Base-by-base conservation (phyloP, 2,888 invertebrate genomes). In the Phaonia tiefii region DNA sequence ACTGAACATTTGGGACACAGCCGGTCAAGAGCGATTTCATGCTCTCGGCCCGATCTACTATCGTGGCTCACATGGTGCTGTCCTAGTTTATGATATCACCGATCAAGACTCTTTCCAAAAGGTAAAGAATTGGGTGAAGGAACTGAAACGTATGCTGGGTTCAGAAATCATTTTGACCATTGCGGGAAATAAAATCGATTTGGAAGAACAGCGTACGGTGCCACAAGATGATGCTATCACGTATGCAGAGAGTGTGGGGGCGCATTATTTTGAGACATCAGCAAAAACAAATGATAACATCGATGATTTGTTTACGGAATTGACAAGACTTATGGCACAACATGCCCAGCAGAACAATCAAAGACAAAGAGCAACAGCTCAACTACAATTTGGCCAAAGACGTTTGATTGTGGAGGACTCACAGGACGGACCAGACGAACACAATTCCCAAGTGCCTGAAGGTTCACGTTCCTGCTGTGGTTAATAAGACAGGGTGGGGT, bases 51-150 rank as follows among this genome's bases (percentile, higher is more conserved):
- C 99, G 10, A 98, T 99, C 86, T 99, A 99, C 91, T 99, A 99
- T 90, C 92, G 99, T 83, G 97, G 97, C 89, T 98, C 99, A 26
- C 97, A 99, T 92, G 99, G 99, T 84, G 99, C 99, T 71, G 95
- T 99, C 86, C 93, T 99, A 84, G 98, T 99, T 2, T 99, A 99
- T 91, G 99, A 99, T 90, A 98, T 99, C 82, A 99, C 99, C 15
- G 98, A 99, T 92, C 95, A 97, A 91, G 96, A 98, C 89, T 98
- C 98, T 0, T 99, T 99, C 91, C 95, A 95, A 88, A 98, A 98
- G 93, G 98, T 99, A 0, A 98, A 99, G 92, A 97, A 95, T 89
- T 99, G 99, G 99, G 99, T 99, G 26, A 98, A 98, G 88, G 99
- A 99, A 91, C 91, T 99, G 75, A 95, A 96, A 85, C 97, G 97